These are phyloP conservation scores for Neoseiulus cucumeris DNA, from an alignment of 1,140 invertebrate species.

Conservation along the genomic window DNA sequence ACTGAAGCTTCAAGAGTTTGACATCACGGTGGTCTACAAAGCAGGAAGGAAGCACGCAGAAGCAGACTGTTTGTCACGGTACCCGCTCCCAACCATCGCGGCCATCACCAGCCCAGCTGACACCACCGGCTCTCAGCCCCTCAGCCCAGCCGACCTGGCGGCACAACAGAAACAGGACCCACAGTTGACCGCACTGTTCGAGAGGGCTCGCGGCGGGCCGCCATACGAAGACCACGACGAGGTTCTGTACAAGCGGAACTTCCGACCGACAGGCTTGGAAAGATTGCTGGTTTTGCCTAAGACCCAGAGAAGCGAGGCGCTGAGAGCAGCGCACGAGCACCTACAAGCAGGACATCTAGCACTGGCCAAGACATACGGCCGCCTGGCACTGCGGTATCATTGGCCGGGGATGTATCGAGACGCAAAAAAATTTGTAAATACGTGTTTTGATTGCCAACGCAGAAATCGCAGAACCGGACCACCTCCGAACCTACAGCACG, in stretches of 20 bases:
- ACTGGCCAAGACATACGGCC: constrained; percentile 16
- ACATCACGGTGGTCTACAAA: constrained; percentile 17
- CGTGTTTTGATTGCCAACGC: constrained; percentile 19
- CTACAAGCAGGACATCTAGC: constrained; percentile 19
- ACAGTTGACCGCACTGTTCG: background rate
- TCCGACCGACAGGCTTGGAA: background rate
- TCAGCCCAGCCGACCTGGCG: background rate
- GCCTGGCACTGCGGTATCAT: constrained; percentile 17
- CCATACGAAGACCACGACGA: background rate
- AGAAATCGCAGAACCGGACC: constrained; percentile 11
- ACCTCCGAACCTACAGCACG: constrained; percentile 14
- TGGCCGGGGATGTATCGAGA: constrained; percentile 16
- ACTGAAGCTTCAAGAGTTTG: constrained; percentile 16
- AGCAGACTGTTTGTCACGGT: constrained; percentile 4
- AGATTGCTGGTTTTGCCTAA: constrained; percentile 14
- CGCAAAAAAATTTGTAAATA: constrained; percentile 14
- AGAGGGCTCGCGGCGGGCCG: background rate
- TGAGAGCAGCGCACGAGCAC: constrained; percentile 17
- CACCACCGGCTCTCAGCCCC: no score
- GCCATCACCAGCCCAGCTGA: no score
- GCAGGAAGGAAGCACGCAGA: constrained; percentile 12
- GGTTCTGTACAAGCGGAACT: background rate
- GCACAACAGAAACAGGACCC: background rate
- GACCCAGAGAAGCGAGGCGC: background rate
- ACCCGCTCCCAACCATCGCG: background rate